Conservation (phyloP, 2,797 vertebrate species). For the Liasis olivaceus region DNA sequence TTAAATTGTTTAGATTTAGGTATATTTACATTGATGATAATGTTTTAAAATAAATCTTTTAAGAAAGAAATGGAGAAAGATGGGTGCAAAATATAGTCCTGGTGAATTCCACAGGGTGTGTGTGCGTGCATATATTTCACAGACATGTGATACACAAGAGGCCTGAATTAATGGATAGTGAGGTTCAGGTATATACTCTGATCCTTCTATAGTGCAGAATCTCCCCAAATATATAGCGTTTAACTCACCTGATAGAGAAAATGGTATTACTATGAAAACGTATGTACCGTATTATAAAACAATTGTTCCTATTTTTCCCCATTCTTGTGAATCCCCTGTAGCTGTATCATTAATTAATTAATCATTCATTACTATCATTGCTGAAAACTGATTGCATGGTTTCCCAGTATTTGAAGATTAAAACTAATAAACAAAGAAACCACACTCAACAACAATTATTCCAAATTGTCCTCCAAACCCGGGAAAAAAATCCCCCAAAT, state of each 20-base stretch:
- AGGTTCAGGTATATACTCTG: not conserved
- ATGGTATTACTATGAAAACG: not conserved
- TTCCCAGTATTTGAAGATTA: no score
- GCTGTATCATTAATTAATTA: not conserved
- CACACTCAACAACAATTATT: no score
- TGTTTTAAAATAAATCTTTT: not conserved
- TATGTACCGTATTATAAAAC: not conserved
- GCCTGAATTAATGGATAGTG: not conserved
- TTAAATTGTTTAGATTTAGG: not conserved
- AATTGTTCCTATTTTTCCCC: not conserved
- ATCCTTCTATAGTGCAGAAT: not conserved
- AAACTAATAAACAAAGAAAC: no score
- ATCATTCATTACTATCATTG: no score
- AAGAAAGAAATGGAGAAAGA: not conserved
- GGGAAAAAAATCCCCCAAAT: no score
- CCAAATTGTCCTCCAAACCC: no score
- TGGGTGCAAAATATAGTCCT: no score
- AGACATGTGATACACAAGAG: not conserved
- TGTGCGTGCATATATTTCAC: no score
- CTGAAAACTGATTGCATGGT: no score
- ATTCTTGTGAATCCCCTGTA: conserved; percentile 17
- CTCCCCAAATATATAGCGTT: not conserved
- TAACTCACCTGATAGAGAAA: not conserved
- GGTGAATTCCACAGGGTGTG: no score
- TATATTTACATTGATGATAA: not conserved